These are phyloP conservation scores for Pelochelys cantorii DNA, from an alignment of 2,797 vertebrate genomes.

Conservation along the genomic window DNA sequence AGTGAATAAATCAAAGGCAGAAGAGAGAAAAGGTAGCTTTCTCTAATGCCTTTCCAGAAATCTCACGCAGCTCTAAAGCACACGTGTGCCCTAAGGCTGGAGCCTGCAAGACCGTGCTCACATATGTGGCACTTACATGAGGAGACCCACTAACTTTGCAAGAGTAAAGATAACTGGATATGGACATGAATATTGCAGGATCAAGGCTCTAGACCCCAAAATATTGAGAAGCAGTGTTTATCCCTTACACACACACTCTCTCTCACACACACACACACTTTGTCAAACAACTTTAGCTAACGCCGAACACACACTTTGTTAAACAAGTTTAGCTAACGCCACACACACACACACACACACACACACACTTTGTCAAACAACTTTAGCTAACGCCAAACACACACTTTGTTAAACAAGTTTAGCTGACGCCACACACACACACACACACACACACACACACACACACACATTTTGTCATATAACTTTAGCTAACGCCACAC, in stretches of 20 bases:
- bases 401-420: neutral
- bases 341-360: too few relatives aligned
- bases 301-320: too few relatives aligned
- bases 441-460: neutral
- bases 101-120: neutral
- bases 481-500: too few relatives aligned
- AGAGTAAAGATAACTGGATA: neutral
- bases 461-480: neutral
- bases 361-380: too few relatives aligned
- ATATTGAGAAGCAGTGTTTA: rapidly evolving
- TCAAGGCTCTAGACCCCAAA: neutral
- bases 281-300: neutral
- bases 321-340: too few relatives aligned
- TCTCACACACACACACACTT: neutral
- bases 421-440: neutral
- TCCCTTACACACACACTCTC: neutral
- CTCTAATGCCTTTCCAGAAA: neutral
- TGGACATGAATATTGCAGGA: neutral
- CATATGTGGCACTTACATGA: rapidly evolving
- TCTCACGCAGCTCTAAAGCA: neutral
- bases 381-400: too few relatives aligned
- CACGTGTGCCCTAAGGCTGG: neutral
- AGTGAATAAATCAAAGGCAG: neutral
- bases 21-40: neutral
- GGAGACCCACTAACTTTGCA: neutral